These are phyloP conservation scores for Euborellia annulipes DNA, from an alignment of 1,140 invertebrate genomes.

Conservation along the genomic window DNA sequence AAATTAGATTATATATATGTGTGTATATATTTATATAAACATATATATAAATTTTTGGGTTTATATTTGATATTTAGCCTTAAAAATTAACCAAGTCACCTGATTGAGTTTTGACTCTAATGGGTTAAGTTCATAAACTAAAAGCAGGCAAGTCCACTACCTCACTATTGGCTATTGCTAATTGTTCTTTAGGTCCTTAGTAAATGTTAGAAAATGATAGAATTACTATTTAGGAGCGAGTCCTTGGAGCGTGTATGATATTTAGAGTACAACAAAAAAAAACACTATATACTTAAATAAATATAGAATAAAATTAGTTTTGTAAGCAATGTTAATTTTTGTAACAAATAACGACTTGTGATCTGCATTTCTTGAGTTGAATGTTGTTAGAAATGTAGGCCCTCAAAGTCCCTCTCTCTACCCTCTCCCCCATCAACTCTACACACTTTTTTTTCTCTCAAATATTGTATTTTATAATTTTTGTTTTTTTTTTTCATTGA, in stretches of 20 bases:
- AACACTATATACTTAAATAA: background rate
- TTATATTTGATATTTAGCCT: no score
- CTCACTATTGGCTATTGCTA: no score
- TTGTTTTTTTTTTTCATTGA: constrained; percentile 3
- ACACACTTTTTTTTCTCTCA: no score
- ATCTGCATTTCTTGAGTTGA: constrained; percentile 7
- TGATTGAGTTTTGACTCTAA: no score
- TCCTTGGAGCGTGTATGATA: background rate
- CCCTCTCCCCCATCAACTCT: no score
- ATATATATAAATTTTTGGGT: no score
- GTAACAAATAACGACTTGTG: constrained; percentile 2
- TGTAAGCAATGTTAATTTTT: background rate
- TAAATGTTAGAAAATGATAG: background rate
- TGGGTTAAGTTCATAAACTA: no score
- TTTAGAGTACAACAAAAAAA: background rate
- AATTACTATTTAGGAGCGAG: background rate
- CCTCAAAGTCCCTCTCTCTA: constrained; percentile 4
- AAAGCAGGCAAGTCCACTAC: no score
- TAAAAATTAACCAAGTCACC: no score
- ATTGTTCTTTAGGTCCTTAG: no score
- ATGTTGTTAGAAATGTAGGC: constrained; percentile 7
- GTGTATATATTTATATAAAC: no score
- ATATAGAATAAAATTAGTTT: background rate
- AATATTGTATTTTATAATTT: background rate
- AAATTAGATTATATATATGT: no score